A percentile compares a stretch with the other conserved stretches of the same genome.
Conservation (phyloP, 2,888 invertebrate species). For the Cephus runcator region DNA sequence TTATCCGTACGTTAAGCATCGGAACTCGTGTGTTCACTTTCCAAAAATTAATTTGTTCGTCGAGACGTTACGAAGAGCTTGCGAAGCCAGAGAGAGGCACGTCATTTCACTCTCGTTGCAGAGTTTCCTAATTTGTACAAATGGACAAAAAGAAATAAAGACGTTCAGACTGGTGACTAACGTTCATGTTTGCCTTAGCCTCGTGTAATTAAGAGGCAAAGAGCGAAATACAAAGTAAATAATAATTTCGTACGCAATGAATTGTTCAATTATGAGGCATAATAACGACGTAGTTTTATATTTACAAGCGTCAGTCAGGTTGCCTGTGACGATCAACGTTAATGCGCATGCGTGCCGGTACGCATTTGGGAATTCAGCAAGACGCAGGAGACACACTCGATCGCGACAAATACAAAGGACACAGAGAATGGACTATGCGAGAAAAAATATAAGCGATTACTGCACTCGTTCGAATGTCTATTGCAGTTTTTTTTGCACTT, state of each 20-base stretch:
- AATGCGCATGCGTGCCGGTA: not conserved
- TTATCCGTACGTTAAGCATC: not conserved
- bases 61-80: not conserved
- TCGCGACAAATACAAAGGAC: not conserved
- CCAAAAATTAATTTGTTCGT: not conserved
- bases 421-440: not conserved
- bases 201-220: not conserved
- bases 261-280: not conserved
- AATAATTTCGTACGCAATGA: not conserved
- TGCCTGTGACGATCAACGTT: not conserved
- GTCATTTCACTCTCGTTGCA: slow-evolving; percentile 55
- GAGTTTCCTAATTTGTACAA: slow-evolving; percentile 57
- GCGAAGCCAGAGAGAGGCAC: not conserved
- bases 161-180: slow-evolving; percentile 35
- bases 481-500: not conserved
- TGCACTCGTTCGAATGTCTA: not conserved
- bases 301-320: not conserved
- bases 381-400: not conserved
- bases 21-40: not conserved
- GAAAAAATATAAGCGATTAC: not conserved
- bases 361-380: not conserved
- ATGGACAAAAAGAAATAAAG: slow-evolving; percentile 36
- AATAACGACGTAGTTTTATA: not conserved
- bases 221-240: slow-evolving; percentile 11
- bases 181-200: not conserved